Conservation (phyloP, 2,797 vertebrate genomes). For the Gymnothorax reevesii region DNA sequence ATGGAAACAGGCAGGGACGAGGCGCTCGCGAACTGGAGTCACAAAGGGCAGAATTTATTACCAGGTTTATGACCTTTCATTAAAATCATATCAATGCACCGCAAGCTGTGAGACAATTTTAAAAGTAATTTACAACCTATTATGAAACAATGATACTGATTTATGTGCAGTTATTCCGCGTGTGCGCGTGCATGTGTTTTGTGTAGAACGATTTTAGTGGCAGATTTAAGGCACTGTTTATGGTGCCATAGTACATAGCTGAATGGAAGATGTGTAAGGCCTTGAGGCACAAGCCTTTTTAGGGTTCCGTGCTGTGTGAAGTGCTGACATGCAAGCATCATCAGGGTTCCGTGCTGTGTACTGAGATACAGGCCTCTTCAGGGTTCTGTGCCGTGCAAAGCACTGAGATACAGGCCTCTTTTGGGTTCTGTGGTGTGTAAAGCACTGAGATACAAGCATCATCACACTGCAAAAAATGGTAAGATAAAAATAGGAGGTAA, state of each 20-base stretch:
- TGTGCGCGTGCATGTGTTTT: constrained; percentile 27
- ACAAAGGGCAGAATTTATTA: constrained; percentile 28
- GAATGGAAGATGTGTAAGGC: neutral
- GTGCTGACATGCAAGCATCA: too few relatives aligned
- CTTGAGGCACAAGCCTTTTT: too few relatives aligned
- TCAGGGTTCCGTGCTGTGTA: too few relatives aligned
- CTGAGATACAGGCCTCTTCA: too few relatives aligned
- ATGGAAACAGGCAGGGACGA: neutral
- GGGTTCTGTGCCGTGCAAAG: too few relatives aligned
- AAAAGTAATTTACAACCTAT: constrained; percentile 27
- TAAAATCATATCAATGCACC: constrained; percentile 40
- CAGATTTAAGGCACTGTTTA: neutral
- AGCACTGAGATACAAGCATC: too few relatives aligned
- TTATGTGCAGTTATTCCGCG: constrained; percentile 24
- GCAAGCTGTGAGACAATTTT: neutral
- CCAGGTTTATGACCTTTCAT: constrained; percentile 24
- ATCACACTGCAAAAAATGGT: too few relatives aligned
- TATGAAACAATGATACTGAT: constrained; percentile 25
- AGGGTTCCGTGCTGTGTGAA: too few relatives aligned
- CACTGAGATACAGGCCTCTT: too few relatives aligned
- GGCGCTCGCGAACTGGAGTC: neutral
- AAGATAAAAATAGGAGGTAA: too few relatives aligned
- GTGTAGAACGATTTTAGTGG: neutral
- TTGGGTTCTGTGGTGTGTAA: neutral
- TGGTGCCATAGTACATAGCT: neutral